Evolutionary conservation across 2,113 vertebrate species (phyloP), one percentile per base, ranked within the genome.

Genomic region (Monarcha castaneiventris): DNA sequence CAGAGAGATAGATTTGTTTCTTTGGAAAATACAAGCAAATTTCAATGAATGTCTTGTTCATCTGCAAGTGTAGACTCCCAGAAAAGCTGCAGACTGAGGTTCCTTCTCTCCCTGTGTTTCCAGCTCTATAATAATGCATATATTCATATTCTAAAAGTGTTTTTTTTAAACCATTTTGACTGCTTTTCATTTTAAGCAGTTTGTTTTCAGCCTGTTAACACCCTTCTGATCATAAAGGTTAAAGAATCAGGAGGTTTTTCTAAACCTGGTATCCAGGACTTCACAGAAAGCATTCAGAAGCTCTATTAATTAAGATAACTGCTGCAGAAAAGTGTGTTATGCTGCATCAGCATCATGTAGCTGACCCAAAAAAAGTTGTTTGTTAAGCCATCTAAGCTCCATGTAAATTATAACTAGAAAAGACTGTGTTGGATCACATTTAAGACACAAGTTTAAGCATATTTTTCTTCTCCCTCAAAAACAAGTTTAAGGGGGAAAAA

Each of bases 301-400:
- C 16, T 51, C 52, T 80, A 64, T 52, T 89, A 94, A 93, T 94
- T 95, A 97, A 87, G 52, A 62, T 33, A 94, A 75, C 79, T 87
- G 66, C 56, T 44, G 62, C 80, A 95, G 62, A 41, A 80, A 90
- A 95, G 43, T 55, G 13, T 79, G 68, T 89, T 78, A 13, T 69
- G 76, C 90, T 93, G 85, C 76, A 69, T 96, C 93, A 94, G 75
- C 85, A 83, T n/a, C 63, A 46, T 61, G 29, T 29, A 81, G 68
- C 69, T 92, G 83, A 95, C 90, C 85, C 85, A 33, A 69, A 90
- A 93, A 78, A 55, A 27, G 51, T 46, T 92, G 71, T 92, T 91
- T 90, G 35, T 91, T 93, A 95, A 95, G 83, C 68, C 61, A 23
- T 10, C 48, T 93, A 81, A 90, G 61, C 86, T 86, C 61, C 26